Percentiles rank a stretch among this genome's conserved stretches.
These are phyloP conservation scores for Thermophis baileyi DNA, from an alignment of 2,113 vertebrate genomes.

Conservation along the genomic window DNA sequence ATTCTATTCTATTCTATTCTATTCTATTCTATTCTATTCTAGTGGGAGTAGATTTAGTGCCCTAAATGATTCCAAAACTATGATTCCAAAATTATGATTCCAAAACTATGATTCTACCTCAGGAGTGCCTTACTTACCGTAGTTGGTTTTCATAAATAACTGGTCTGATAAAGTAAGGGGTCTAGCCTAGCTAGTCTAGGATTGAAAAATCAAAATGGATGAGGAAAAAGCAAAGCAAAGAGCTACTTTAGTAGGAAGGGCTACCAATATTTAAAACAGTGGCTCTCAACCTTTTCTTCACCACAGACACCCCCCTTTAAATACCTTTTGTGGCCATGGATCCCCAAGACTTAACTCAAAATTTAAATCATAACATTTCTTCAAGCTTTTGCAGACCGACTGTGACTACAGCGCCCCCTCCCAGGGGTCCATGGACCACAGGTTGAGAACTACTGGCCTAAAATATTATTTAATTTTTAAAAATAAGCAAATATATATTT, in stretches of 20 bases:
- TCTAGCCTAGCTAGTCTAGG: background rate
- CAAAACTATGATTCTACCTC: background rate
- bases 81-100: too few relatives aligned
- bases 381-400: background rate
- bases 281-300: background rate
- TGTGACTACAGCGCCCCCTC: background rate
- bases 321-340: background rate
- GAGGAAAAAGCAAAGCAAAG: background rate
- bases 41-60: background rate
- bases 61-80: background rate
- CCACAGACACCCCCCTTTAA: background rate
- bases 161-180: background rate
- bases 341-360: background rate
- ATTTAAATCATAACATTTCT: background rate
- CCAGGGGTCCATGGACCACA: background rate
- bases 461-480: background rate
- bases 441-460: background rate
- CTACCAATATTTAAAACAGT: background rate
- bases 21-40: too few relatives aligned
- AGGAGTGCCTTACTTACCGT: background rate
- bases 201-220: background rate
- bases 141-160: background rate
- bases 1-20: too few relatives aligned
- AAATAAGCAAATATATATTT: background rate
- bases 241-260: background rate